Percentiles rank a stretch among this genome's conserved stretches.
These are phyloP conservation scores for Perognathus longimembris DNA, from an alignment of 2,113 vertebrate genomes.

Conservation along the genomic window DNA sequence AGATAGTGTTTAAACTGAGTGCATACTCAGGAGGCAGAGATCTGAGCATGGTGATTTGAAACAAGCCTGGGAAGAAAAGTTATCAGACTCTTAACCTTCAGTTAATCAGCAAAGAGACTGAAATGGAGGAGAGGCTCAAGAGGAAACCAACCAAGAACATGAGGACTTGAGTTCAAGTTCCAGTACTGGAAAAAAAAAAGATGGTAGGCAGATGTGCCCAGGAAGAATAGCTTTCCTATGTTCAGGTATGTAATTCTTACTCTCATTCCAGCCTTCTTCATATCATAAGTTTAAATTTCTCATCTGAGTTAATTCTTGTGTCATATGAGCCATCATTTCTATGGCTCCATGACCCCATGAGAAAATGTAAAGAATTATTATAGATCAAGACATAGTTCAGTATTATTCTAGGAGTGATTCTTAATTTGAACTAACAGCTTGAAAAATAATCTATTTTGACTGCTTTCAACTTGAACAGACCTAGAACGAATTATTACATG, in stretches of 20 bases:
- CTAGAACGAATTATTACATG: constrained; percentile 38
- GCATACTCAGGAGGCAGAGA: no score
- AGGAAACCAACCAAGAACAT: background rate
- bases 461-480: constrained; percentile 49
- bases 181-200: no score
- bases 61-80: no score
- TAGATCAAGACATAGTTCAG: background rate
- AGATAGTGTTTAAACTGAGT: no score
- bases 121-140: no score
- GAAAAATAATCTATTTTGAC: constrained; percentile 34
- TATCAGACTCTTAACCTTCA: no score
- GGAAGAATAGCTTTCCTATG: background rate
- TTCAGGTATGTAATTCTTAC: background rate
- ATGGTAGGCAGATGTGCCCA: background rate
- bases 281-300: background rate
- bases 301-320: background rate
- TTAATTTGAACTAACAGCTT: constrained; percentile 43
- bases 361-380: background rate
- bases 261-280: background rate
- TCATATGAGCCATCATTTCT: accelerated
- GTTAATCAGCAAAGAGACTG: no score
- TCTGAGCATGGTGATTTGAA: no score
- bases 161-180: no score
- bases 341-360: background rate
- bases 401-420: background rate